Evolutionary conservation across 2,797 vertebrate genomes (phyloP), one percentile per base, ranked within the genome.

Genomic region (Fistularia tabacaria): DNA sequence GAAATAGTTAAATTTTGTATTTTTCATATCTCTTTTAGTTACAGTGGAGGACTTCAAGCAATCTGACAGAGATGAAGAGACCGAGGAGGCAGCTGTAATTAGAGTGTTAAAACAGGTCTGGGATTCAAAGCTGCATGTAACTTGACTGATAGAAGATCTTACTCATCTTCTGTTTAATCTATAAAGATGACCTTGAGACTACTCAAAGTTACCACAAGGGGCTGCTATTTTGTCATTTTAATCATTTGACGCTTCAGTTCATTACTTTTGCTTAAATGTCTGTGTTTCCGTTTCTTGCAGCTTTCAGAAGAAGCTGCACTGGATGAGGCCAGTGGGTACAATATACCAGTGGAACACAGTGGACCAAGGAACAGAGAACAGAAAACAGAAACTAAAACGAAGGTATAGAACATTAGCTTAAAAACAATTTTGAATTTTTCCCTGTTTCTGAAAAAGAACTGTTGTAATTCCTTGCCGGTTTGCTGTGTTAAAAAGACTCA

Each of bases 251-350:
- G 36, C 45, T 37, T 49, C 7, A 64, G 52, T 9, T 39, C 8
- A 1, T 7, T 60, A 1, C 8, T 9, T 56, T n/a, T 55, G 53
- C 6, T 51, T 0, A 70, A 45, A 56, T 51, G 59, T 6, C 11
- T 49, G 7, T 49, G 38, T 53, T 59, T 46, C 44, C 42, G 58
- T 48, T 25, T 49, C 8, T 73, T 66, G 38, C 77, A 99, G 97
- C 90, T 99, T 40, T 92, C 93, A 59, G 95, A 99, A 67, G 97
- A 99, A 83, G 88, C 92, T 54, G 87, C 89, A 3, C 69, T 99
- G 55, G 97, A 98, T 78, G 92, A 95, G 79, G 93, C 94, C 74
- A 94, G 94, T 69, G 95, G 96, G 63, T 98, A 94, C 85, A 98
- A 97, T 85, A 95, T 95, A 76, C 92, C 90, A 13, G 85, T 84